These are phyloP conservation scores for Dryoscopus gambensis DNA, from an alignment of 2,113 vertebrate species.

Conservation along the genomic window DNA sequence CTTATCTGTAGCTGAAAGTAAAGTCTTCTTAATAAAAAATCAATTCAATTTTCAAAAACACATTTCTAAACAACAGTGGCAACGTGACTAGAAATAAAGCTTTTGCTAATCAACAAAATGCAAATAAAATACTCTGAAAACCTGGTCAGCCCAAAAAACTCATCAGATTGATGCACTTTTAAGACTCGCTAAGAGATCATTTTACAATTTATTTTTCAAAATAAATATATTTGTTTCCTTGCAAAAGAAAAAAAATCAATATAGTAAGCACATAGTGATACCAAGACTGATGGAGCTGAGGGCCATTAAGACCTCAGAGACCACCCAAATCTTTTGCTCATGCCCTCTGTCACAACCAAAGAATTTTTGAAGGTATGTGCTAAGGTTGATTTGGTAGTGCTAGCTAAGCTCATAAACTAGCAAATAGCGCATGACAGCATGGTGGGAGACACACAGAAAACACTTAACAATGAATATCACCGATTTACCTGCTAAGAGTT, in stretches of 20 bases:
- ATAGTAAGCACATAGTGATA: neutral
- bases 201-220: conserved; percentile 6
- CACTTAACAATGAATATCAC: neutral
- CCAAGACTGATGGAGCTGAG: neutral
- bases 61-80: conserved; percentile 31
- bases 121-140: conserved; percentile 4
- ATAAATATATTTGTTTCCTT: neutral
- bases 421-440: neutral
- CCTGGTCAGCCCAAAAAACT: neutral
- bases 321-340: neutral
- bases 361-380: neutral
- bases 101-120: conserved; percentile 7
- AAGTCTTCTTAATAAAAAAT: conserved; percentile 69
- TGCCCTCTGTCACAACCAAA: neutral
- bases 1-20: conserved; percentile 52
- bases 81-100: conserved; percentile 51
- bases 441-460: neutral
- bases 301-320: neutral
- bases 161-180: neutral
- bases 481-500: neutral
- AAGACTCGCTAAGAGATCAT: neutral
- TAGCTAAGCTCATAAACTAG: neutral
- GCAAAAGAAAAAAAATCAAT: neutral
- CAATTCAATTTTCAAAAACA: conserved; percentile 60
- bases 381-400: neutral